Base-by-base conservation (phyloP, 2,797 vertebrate genomes). In the Echiichthys vipera region DNA sequence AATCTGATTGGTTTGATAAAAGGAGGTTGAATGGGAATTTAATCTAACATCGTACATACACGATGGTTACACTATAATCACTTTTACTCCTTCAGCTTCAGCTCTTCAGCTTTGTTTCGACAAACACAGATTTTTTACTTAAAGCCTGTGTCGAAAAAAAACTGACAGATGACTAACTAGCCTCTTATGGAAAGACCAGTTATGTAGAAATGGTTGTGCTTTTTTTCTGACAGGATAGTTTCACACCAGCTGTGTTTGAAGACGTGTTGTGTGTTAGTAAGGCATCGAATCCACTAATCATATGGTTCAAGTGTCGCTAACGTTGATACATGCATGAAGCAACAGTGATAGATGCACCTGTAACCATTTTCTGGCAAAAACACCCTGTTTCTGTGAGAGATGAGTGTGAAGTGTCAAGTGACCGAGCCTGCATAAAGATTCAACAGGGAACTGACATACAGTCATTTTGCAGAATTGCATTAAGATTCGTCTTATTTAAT, bases 1-100 rank as follows among this genome's bases (percentile, higher is more conserved):
- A 0, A 40, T 71, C 57, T 55, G 80, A 83, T 86, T 83, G 78
- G 78, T 20, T n/a, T 2, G 50, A 36, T 63, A 7, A 20, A 20
- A 15, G 47, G 37, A 40, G 49, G 27, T 13, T 15, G 32, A 61
- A 32, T 7, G 4, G 24, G 6, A 30, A 66, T 53, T 8, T 22
- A 25, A 29, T 47, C 58, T 37, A 39, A 36, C 20, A 27, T 57
- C 45, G 50, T 13, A 57, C 36, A 17, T 13, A 57, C 36, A 17
- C 17, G 9, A 5, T 5, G 5, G 20, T 22, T 36, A 27, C 17
- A 10, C 4, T 10, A 20, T 13, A 24, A 15, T 34, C 5, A 10
- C 20, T 46, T 66, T 47, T 3, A 36, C 3, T 15, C 37, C 12
- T 27, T 45, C 18, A 27, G 17, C 20, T 24, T 9, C 32, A 39